Conservation (phyloP, 2,888 invertebrate genomes). For the Ischnus inquisitorius region DNA sequence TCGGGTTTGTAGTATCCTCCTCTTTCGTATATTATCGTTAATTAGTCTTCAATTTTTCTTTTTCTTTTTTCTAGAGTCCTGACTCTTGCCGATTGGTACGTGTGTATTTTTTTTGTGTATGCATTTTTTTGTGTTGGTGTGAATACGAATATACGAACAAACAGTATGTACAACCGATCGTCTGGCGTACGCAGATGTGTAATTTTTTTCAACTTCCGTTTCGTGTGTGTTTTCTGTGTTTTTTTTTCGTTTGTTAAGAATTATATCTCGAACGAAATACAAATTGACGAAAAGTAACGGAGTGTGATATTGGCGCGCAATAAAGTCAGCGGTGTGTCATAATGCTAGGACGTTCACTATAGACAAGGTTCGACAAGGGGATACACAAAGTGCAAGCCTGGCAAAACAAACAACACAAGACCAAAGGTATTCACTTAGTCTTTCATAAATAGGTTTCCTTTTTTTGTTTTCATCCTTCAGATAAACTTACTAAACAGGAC, state of each 20-base stretch:
- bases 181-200: conserved; percentile 18
- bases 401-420: conserved; percentile 83
- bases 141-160: conserved; percentile 16
- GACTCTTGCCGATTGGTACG: conserved; percentile 59
- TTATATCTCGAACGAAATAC: conserved; percentile 36
- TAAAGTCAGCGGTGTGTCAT: conserved; percentile 69
- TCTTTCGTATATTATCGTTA: conserved; percentile 68
- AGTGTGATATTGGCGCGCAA: conserved; percentile 69
- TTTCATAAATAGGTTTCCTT: conserved; percentile 41
- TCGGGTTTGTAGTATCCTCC: conserved; percentile 73
- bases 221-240: conserved; percentile 15
- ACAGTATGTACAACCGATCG: conserved; percentile 12
- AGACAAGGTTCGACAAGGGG: conserved; percentile 80
- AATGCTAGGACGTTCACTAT: conserved; percentile 83
- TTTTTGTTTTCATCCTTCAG: conserved; percentile 47
- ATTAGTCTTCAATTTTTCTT: conserved; percentile 62
- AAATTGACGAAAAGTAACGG: conserved; percentile 45
- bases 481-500: conserved; percentile 65
- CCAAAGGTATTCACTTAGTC: conserved; percentile 69
- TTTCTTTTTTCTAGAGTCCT: conserved; percentile 67
- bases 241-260: neutral
- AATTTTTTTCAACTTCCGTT: neutral
- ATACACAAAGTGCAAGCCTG: conserved; percentile 83
- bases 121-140: conserved; percentile 8
- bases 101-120: conserved; percentile 26